A percentile compares a stretch with the other conserved stretches of the same genome.
Evolutionary conservation across 2,888 invertebrate genomes (phyloP).

Genomic region (Cryptophagus acutangulus): DNA sequence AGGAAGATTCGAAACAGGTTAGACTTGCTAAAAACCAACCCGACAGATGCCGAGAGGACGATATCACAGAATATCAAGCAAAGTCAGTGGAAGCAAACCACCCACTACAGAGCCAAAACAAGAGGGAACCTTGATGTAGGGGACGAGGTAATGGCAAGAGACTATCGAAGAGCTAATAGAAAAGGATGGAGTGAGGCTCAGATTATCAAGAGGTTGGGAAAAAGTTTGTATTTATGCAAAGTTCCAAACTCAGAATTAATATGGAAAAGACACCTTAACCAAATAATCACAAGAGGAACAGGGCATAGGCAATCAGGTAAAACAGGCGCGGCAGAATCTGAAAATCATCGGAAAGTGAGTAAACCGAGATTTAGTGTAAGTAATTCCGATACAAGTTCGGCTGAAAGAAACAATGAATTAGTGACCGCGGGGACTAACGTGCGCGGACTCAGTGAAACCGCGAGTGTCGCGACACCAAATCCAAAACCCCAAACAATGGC

Average conservation of each 20-base stretch:
- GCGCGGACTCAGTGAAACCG: no score
- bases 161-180: slow-evolving; percentile 5
- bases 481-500: no score
- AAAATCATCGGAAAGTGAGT: no score
- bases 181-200: slow-evolving; percentile 4
- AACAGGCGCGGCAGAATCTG: no score
- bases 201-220: background rate
- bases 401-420: no score
- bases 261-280: slow-evolving; percentile 8
- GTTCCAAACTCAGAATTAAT: background rate
- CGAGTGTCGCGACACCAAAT: no score
- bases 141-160: slow-evolving; percentile 4
- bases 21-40: slow-evolving; percentile 4
- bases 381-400: no score
- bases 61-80: background rate
- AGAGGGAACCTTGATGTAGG: background rate
- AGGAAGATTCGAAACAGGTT: slow-evolving; percentile 8
- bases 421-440: no score
- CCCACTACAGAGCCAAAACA: background rate
- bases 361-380: no score
- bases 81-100: background rate
- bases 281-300: slow-evolving; percentile 5
- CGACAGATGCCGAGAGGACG: background rate
- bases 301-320: no score
- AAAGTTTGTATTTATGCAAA: slow-evolving; percentile 5